Evolutionary conservation across 2,888 invertebrate species (phyloP).

Genomic region (Platypus cylindrus): DNA sequence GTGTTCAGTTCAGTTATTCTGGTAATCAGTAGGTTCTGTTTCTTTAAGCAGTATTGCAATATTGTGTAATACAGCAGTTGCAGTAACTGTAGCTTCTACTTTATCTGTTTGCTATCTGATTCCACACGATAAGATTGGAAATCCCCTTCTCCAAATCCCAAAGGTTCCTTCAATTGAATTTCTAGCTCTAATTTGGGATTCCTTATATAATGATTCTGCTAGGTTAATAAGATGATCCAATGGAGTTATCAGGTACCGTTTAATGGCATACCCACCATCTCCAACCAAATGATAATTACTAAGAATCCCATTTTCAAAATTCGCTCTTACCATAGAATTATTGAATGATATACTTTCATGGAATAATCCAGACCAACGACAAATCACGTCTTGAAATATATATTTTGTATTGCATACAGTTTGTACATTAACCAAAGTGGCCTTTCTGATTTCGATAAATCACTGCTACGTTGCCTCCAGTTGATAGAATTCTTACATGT

Average conservation of each 20-base stretch:
- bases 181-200: not conserved
- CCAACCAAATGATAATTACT: too few species aligned
- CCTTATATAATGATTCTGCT: not conserved
- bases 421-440: conserved; percentile 22
- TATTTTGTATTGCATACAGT: conserved; percentile 17
- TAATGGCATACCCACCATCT: not conserved
- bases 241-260: not conserved
- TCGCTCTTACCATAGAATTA: not conserved
- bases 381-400: conserved; percentile 19
- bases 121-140: not conserved
- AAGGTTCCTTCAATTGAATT: not conserved
- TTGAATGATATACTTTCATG: conserved; percentile 16
- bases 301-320: too few species aligned
- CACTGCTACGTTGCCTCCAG: conserved; percentile 20
- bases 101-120: too few species aligned
- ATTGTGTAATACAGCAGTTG: too few species aligned
- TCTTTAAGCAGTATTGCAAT: too few species aligned
- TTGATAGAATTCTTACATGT: conserved; percentile 23
- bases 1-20: too few species aligned
- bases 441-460: conserved; percentile 21
- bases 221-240: not conserved
- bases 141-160: not conserved
- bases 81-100: too few species aligned
- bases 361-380: conserved; percentile 21
- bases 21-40: too few species aligned